Evolutionary conservation across 2,888 invertebrate species (phyloP), one percentile per base, ranked within the genome.

Genomic region (Acleris literana): DNA sequence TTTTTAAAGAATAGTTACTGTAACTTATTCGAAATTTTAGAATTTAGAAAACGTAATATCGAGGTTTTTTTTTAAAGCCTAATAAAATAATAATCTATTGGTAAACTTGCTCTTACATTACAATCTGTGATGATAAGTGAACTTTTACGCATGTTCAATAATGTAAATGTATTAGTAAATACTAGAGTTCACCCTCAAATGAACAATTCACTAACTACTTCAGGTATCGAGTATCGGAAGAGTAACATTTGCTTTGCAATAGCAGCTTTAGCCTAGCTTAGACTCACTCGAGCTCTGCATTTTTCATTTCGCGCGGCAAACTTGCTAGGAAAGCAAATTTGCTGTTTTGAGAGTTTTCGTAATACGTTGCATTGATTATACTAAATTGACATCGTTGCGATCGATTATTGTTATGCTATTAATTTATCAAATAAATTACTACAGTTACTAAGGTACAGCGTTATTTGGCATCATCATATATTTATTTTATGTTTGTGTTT

Each of bases 241-340:
- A 52, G 61, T 44, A 61, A 61, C 25, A 29, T 51, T 43, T 43
- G 25, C 7, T 43, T 22, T 17, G 33, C 22, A 33, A 48, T 22
- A 16, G 59, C 55, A 56, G 46, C n/a, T 39, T 57, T 20, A 58
- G 39, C 39, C 9, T 39, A 39, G n/a, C 52, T 29, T 22, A 25
- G 25, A 48, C 17, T 33, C 48, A 17, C 22, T 46, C 25, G 46
- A 53, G n/a, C 29, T 22, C 43, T 64, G 53, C 53, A 49, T 64
- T 39, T 64, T 59, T 54, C 39, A 59, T 54, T 52, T 29, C 53
- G 48, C 49, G n/a, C 48, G 17, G n/a, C 33, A n/a, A 53, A 39
- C 53, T 49, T 48, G 20, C 52, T 57, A 17, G 44, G 43, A 64
- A 57, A 64, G 57, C 51, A 64, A 58, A 52, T 63, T 51, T 46